A percentile compares a stretch with the other conserved stretches of the same genome.
Evolutionary conservation across 2,113 vertebrate genomes (phyloP).

Genomic region (Stegostoma tigrinum): DNA sequence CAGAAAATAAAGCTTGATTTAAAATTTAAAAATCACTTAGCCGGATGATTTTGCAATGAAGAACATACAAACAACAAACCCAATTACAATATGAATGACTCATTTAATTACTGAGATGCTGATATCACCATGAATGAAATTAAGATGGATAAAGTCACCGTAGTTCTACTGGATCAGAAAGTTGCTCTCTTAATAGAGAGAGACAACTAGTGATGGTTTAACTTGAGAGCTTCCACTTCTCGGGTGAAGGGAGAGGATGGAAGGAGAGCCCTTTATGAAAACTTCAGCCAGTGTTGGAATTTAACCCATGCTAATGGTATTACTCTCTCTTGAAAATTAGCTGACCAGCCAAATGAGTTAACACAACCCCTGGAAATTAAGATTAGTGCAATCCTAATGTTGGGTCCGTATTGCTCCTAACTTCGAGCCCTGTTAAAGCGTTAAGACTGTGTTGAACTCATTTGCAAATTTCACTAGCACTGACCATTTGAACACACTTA

Average conservation of each 20-base stretch:
- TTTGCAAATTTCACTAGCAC: neutral
- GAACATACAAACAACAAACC: neutral
- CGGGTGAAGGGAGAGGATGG: no score
- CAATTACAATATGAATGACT: neutral
- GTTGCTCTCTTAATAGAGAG: no score
- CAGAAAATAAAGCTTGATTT: neutral
- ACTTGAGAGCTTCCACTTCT: no score
- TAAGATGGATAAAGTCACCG: no score
- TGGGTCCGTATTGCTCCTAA: neutral
- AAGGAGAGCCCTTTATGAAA: no score
- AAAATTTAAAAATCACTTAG: neutral
- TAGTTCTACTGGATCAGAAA: no score
- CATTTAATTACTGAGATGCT: neutral
- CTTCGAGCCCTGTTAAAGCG: neutral
- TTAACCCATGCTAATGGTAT: no score
- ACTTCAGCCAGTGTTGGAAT: no score
- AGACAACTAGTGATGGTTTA: no score
- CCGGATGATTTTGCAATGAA: neutral
- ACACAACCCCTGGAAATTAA: neutral
- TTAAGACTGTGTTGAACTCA: neutral
- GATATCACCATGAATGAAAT: neutral
- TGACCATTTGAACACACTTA: constrained; percentile 5
- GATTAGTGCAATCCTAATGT: neutral
- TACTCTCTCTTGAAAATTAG: no score
- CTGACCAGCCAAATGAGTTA: no score